These are phyloP conservation scores for Zaprionus bogoriensis DNA, from an alignment of 2,888 invertebrate genomes.

Conservation along the genomic window DNA sequence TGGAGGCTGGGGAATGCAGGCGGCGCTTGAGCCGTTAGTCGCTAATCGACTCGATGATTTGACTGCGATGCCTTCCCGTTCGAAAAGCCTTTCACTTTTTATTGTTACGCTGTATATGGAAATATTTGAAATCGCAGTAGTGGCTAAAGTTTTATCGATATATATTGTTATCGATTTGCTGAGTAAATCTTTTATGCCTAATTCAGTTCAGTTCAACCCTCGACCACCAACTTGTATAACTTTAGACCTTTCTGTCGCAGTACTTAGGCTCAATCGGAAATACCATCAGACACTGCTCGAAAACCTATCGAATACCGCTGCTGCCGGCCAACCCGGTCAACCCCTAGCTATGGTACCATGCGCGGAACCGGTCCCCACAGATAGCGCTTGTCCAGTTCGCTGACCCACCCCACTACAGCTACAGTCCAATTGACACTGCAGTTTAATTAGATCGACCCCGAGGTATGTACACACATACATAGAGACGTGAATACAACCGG, in stretches of 20 bases:
- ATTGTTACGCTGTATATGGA: no score
- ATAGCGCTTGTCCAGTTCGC: conserved; percentile 51
- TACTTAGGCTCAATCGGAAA: not conserved
- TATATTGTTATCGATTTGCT: no score
- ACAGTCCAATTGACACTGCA: conserved; percentile 71
- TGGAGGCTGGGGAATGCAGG: conserved; percentile 16
- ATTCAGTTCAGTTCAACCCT: no score
- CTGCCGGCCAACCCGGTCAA: not conserved
- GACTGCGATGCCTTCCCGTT: not conserved
- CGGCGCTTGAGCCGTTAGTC: no score
- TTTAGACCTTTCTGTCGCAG: not conserved
- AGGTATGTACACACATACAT: no score
- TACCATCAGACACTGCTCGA: no score
- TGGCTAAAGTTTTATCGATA: no score
- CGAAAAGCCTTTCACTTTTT: not conserved
- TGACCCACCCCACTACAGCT: conserved; percentile 29
- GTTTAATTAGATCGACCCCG: conserved; percentile 78
- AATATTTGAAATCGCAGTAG: no score
- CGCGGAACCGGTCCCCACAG: conserved; percentile 34
- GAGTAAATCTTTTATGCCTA: no score
- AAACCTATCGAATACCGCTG: not conserved
- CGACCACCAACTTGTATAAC: no score
- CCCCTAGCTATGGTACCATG: no score
- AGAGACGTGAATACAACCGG: no score
- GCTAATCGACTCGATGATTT: conserved; percentile 17